phyloP scores from a whole-genome alignment of 2,797 vertebrate species.

The Anguilla megastoma region DNA sequence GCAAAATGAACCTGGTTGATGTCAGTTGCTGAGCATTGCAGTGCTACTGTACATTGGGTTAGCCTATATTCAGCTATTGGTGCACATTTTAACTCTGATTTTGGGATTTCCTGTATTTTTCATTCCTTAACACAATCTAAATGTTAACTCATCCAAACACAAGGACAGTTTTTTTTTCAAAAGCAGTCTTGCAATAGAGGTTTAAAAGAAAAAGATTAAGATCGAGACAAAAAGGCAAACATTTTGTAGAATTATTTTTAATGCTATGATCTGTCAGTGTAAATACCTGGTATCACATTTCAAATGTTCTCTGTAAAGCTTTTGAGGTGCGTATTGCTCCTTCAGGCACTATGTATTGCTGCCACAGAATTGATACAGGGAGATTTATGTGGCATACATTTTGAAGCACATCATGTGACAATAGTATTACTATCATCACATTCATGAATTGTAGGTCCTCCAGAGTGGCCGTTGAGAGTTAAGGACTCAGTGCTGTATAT shows the following conservation, averaged over 20 bases:
- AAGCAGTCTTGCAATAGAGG: background rate
- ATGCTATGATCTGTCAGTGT: background rate
- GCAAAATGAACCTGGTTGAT: background rate
- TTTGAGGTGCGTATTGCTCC: constrained; percentile 18
- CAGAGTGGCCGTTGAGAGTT: background rate
- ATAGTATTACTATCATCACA: constrained; percentile 10
- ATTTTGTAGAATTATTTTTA: background rate
- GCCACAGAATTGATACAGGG: constrained; percentile 15
- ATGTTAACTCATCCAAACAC: background rate
- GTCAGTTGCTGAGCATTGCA: background rate
- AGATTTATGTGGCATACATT: constrained; percentile 13
- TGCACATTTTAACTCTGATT: background rate
- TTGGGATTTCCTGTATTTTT: background rate
- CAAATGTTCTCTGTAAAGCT: constrained; percentile 24
- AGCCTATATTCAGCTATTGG: background rate
- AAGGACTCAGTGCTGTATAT: constrained; percentile 30
- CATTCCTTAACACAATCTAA: background rate
- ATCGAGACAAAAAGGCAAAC: background rate
- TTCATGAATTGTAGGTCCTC: background rate
- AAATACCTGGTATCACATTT: constrained; percentile 30
- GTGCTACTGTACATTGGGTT: background rate
- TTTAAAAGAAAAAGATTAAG: background rate
- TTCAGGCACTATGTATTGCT: background rate
- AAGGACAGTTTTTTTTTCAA: background rate
- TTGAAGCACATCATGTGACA: background rate